Conservation (phyloP, 2,888 invertebrate species). For the Conchocele bisecta region DNA sequence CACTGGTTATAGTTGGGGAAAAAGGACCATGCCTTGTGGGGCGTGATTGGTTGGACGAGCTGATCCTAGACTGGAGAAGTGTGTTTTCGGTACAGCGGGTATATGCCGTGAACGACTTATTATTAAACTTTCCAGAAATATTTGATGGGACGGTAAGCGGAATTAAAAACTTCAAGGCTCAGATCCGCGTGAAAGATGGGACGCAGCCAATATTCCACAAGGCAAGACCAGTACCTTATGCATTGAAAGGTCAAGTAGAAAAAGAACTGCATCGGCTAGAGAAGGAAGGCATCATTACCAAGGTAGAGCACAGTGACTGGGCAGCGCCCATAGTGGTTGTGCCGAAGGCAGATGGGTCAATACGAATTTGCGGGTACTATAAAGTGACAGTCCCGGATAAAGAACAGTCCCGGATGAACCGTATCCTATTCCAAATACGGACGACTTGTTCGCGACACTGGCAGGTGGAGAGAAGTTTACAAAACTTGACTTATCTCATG, state of each 20-base stretch:
- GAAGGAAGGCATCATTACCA: conserved; percentile 14
- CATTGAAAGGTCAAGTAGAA: conserved; percentile 16
- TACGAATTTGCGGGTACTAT: conserved; percentile 59
- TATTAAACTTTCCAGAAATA: too few species aligned
- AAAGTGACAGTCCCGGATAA: conserved; percentile 50
- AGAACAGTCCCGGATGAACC: conserved; percentile 64
- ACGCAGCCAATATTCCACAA: conserved; percentile 17
- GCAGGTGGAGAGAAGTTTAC: conserved; percentile 41
- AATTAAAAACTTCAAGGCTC: conserved; percentile 4
- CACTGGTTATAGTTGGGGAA: neutral
- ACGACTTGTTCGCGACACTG: conserved; percentile 59
- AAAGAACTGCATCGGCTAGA: conserved; percentile 18
- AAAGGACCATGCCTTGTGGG: conserved; percentile 1
- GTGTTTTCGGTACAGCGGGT: neutral
- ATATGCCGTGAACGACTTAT: too few species aligned
- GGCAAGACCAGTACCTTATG: conserved; percentile 19
- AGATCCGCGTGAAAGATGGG: conserved; percentile 9
- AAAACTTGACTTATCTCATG: conserved; percentile 19
- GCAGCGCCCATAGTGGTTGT: conserved; percentile 31
- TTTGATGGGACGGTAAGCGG: too few species aligned
- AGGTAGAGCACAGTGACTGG: conserved; percentile 37
- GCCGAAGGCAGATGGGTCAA: conserved; percentile 19
- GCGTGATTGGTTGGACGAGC: conserved; percentile 3
- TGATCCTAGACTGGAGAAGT: conserved; percentile 10
- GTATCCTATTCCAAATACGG: conserved; percentile 51